phyloP scores from a whole-genome alignment of 1,140 invertebrate species.

The Hormaphis cornu region DNA sequence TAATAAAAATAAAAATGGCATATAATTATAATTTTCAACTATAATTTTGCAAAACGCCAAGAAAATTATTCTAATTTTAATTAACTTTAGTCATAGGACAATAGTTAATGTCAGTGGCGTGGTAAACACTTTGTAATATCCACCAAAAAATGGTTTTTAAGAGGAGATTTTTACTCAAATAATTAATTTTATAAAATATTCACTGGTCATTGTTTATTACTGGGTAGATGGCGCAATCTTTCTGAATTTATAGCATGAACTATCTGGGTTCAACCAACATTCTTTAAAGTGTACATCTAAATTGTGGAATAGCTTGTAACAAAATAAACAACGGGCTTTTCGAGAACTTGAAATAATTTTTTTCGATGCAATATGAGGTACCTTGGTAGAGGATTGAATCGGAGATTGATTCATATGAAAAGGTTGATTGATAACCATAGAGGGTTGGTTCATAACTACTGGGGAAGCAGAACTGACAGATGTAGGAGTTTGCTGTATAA shows the following conservation, averaged over 20 bases:
- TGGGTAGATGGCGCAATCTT: conserved; percentile 11
- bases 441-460: background rate
- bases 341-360: background rate
- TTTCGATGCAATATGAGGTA: background rate
- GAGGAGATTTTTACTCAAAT: too few relatives aligned
- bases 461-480: background rate
- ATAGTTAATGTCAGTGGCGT: too few relatives aligned
- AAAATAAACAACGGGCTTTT: conserved; percentile 12
- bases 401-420: background rate
- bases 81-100: too few relatives aligned
- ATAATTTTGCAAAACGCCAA: too few relatives aligned
- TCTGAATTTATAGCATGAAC: conserved; percentile 11
- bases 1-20: too few relatives aligned
- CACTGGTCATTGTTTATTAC: background rate
- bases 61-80: too few relatives aligned
- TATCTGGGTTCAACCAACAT: conserved; percentile 8
- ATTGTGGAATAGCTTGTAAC: background rate
- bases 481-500: background rate
- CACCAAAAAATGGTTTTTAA: too few relatives aligned
- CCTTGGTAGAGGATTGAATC: background rate
- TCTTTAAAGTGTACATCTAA: background rate
- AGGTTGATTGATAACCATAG: background rate
- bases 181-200: too few relatives aligned
- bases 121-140: too few relatives aligned
- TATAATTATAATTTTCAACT: too few relatives aligned